Conservation (phyloP, 2,113 vertebrate genomes). For the Platanista minor region DNA sequence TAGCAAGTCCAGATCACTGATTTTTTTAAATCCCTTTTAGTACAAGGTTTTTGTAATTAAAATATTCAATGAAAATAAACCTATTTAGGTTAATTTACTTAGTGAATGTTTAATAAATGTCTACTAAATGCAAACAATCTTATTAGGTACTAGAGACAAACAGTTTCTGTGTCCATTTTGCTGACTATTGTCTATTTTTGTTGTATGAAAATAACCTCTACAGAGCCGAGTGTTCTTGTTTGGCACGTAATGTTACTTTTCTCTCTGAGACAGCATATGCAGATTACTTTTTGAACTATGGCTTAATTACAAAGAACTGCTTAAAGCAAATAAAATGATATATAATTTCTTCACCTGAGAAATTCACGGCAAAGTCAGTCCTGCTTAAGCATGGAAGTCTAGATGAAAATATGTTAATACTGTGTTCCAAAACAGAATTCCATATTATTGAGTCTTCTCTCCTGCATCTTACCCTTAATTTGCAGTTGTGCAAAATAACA, state of each 20-base stretch:
- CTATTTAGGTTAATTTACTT: neutral
- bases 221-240: neutral
- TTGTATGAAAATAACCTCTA: neutral
- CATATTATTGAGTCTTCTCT: neutral
- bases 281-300: slow-evolving; percentile 10
- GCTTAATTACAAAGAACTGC: slow-evolving; percentile 46
- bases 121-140: neutral
- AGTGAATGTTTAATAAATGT: neutral
- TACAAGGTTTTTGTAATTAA: neutral
- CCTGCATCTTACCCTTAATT: slow-evolving; percentile 31
- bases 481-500: slow-evolving; percentile 4
- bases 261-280: neutral
- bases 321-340: slow-evolving; percentile 28
- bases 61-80: neutral
- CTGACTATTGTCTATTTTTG: neutral
- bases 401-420: slow-evolving; percentile 10
- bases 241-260: neutral
- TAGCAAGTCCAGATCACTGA: neutral
- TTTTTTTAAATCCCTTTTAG: neutral
- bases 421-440: neutral
- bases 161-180: neutral
- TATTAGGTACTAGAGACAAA: neutral
- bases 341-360: slow-evolving; percentile 51
- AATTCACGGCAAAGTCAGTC: neutral
- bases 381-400: slow-evolving; percentile 6